A percentile compares a stretch with the other conserved stretches of the same genome.
Conservation (phyloP, 2,888 invertebrate species). For the Dyspetes luteomarginatus region DNA sequence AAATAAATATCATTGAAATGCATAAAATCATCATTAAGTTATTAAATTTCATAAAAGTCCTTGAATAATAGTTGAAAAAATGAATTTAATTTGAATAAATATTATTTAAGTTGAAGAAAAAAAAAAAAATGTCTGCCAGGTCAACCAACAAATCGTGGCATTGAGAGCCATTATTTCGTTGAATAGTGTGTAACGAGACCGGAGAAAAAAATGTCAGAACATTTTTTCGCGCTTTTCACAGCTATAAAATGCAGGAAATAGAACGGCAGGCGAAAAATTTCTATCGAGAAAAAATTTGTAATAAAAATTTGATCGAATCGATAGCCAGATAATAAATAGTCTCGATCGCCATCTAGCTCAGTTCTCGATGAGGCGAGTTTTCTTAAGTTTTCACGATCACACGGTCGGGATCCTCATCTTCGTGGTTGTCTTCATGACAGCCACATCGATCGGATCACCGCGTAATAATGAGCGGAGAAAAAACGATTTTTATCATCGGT, state of each 20-base stretch:
- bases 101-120: no score
- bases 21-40: no score
- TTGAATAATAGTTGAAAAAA: no score
- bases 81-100: no score
- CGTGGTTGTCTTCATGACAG: conserved; percentile 29
- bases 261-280: conserved; percentile 11
- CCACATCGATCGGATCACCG: conserved; percentile 18
- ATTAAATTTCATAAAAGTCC: no score
- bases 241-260: not conserved
- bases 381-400: not conserved
- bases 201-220: no score
- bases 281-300: not conserved
- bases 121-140: no score
- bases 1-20: no score
- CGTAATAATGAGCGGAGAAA: not conserved
- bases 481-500: not conserved
- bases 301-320: not conserved
- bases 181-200: no score
- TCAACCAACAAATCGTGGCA: no score
- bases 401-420: conserved; percentile 18
- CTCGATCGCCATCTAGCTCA: not conserved
- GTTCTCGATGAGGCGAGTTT: conserved; percentile 11
- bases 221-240: not conserved
- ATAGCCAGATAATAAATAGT: conserved; percentile 13
- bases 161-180: no score